These are phyloP conservation scores for Gallirallus australis DNA, from an alignment of 2,797 vertebrate species.

Conservation along the genomic window DNA sequence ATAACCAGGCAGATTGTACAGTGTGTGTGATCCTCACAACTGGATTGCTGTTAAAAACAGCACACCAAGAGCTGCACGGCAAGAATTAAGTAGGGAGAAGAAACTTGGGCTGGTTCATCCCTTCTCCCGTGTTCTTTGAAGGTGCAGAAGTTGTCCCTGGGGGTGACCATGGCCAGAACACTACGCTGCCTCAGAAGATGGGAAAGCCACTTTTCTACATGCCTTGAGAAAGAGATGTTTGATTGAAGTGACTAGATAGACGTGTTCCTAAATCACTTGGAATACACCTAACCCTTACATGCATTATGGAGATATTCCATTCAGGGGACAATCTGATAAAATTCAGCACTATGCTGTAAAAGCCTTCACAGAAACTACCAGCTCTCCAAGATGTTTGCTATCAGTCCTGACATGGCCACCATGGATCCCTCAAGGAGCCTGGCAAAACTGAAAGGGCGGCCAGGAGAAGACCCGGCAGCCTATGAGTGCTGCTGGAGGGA, in stretches of 20 bases:
- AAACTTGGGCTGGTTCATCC: not conserved
- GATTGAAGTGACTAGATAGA: not conserved
- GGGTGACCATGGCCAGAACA: not conserved
- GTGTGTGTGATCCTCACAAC: not conserved
- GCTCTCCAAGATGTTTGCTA: not conserved
- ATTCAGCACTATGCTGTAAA: not conserved
- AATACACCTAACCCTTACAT: not conserved
- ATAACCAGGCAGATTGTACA: not conserved
- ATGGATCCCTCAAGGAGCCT: not conserved
- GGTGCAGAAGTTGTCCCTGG: not conserved
- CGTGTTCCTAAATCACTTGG: not conserved
- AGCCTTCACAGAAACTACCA: not conserved
- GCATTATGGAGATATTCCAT: not conserved
- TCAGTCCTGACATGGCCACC: not conserved
- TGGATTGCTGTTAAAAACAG: not conserved
- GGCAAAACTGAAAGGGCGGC: not conserved
- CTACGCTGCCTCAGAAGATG: not conserved
- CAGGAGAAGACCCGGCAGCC: not conserved
- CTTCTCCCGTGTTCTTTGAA: not conserved
- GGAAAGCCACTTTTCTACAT: not conserved
- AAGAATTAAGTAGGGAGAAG: not conserved
- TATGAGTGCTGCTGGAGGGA: fast-evolving
- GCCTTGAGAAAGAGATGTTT: not conserved
- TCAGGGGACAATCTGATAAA: not conserved
- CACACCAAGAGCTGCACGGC: not conserved